Evolutionary conservation across 2,797 vertebrate genomes (phyloP).

Genomic region (Smutsia temminckii): DNA sequence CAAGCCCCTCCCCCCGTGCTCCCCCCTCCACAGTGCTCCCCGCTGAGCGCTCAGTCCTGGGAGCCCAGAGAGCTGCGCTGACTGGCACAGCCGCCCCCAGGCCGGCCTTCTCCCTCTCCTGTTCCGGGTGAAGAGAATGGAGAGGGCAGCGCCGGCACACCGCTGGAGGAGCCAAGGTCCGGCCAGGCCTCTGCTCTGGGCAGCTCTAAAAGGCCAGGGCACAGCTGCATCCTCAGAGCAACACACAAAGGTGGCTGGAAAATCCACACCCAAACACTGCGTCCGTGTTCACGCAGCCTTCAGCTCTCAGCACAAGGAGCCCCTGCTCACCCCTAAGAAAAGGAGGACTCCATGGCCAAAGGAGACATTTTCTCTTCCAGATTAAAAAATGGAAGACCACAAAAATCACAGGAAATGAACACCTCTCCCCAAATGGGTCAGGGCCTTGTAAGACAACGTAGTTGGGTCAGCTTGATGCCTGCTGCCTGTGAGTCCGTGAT

Average conservation of each 20-base stretch:
- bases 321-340: not conserved
- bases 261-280: not conserved
- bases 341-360: not conserved
- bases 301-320: not conserved
- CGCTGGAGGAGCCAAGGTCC: not conserved
- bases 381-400: not conserved
- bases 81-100: not conserved
- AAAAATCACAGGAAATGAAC: not conserved
- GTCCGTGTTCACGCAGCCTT: not conserved
- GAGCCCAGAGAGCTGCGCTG: not conserved
- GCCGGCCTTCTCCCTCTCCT: not conserved
- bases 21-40: too few relatives aligned
- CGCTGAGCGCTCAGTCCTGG: fast-evolving
- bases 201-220: not conserved
- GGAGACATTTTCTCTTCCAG: not conserved
- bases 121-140: not conserved
- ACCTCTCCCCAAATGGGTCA: too few relatives aligned
- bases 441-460: not conserved
- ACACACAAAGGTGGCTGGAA: too few relatives aligned
- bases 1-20: too few relatives aligned
- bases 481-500: not conserved
- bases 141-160: not conserved
- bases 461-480: not conserved
- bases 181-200: not conserved
- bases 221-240: not conserved